Evolutionary conservation across 2,113 vertebrate genomes (phyloP).

Genomic region (Macquaria ambigua): DNA sequence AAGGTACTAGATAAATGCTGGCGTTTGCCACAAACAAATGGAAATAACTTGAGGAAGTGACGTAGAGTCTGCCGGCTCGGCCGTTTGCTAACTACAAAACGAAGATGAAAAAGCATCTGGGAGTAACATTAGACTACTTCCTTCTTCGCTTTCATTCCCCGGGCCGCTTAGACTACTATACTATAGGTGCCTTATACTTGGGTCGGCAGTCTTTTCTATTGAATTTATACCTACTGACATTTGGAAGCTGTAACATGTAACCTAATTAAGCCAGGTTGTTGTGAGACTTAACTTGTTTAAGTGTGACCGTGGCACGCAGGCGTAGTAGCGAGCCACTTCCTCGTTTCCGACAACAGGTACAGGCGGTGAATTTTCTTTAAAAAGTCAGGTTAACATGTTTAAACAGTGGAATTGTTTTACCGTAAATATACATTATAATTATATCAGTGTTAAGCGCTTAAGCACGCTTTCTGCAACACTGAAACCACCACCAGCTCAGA

Average conservation of each 20-base stretch:
- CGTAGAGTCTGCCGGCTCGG: constrained; percentile 62
- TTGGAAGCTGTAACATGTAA: not conserved
- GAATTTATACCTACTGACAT: not conserved
- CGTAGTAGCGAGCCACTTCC: not conserved
- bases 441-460: not conserved
- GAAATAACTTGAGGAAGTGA: constrained; percentile 79
- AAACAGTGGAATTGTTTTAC: not conserved
- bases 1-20: constrained; percentile 48
- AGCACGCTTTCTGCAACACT: not conserved
- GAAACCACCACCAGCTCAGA: not conserved
- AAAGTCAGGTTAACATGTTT: not conserved
- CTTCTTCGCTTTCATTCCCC: not conserved
- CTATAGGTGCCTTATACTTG: not conserved
- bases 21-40: constrained; percentile 74
- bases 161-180: too few relatives aligned
- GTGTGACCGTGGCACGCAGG: constrained; percentile 9
- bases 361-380: not conserved
- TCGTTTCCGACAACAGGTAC: not conserved
- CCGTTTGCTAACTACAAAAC: constrained; percentile 24
- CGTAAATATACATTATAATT: not conserved
- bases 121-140: constrained; percentile 38
- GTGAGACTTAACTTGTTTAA: not conserved
- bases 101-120: constrained; percentile 29
- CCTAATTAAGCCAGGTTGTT: not conserved
- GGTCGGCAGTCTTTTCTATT: not conserved